A percentile compares a stretch with the other conserved stretches of the same genome.
Evolutionary conservation across 2,797 vertebrate genomes (phyloP).

Genomic region (Nyctibius grandis): DNA sequence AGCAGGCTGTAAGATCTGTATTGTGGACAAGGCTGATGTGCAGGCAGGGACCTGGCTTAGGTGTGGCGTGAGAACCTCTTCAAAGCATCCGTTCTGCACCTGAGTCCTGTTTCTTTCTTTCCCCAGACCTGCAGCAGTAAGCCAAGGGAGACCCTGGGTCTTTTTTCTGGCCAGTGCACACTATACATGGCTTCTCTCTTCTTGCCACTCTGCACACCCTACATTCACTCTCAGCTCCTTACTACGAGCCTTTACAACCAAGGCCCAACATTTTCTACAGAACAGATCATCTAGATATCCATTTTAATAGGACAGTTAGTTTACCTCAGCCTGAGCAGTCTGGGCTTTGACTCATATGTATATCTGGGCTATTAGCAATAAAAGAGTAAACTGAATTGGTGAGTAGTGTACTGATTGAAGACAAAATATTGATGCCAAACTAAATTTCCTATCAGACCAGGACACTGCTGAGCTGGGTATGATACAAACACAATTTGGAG

Average conservation of each 20-base stretch:
- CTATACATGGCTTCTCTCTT: not conserved
- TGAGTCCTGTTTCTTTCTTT: not conserved
- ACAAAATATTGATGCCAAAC: not conserved
- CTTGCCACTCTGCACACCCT: not conserved
- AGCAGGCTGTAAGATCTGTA: not conserved
- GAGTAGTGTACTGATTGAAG: fast-evolving
- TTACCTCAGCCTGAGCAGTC: not conserved
- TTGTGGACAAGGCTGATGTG: not conserved
- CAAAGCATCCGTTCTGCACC: not conserved
- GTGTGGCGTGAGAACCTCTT: not conserved
- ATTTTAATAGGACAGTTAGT: not conserved
- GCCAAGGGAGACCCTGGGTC: not conserved
- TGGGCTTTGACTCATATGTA: not conserved
- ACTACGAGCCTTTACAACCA: not conserved
- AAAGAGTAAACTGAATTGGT: not conserved
- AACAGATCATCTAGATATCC: not conserved
- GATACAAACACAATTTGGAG: not conserved
- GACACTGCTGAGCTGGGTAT: not conserved
- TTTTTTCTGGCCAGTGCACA: not conserved
- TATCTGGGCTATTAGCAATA: not conserved
- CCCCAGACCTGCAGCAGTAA: not conserved
- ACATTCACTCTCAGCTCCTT: not conserved
- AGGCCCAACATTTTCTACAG: not conserved
- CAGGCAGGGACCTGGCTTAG: not conserved
- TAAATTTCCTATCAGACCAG: not conserved